A percentile compares a stretch with the other conserved stretches of the same genome.
These are phyloP conservation scores for Lordiphosa clarofinis DNA, from an alignment of 1,140 invertebrate genomes.

Conservation along the genomic window DNA sequence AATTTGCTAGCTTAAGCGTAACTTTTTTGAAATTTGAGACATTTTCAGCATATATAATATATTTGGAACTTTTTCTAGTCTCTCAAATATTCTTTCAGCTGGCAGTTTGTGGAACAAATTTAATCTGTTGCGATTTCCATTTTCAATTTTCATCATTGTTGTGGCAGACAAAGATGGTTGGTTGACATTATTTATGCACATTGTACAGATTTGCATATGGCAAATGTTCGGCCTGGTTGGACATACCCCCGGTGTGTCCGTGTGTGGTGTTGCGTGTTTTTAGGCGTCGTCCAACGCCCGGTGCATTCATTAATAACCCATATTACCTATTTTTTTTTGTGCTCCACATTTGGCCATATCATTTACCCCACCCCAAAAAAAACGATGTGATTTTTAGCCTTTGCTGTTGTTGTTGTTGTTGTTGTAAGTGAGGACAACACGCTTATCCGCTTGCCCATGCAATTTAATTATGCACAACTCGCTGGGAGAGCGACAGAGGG, in stretches of 20 bases:
- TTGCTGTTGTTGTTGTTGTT: constrained; percentile 6
- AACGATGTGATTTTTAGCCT: constrained; percentile 43
- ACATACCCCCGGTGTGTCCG: neutral
- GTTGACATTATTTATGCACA: constrained; percentile 49
- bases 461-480: constrained; percentile 49
- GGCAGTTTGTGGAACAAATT: neutral
- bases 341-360: constrained; percentile 33
- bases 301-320: constrained; percentile 45
- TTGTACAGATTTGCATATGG: constrained; percentile 49
- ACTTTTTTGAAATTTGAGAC: too few species aligned
- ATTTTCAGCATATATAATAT: too few species aligned
- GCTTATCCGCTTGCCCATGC: constrained; percentile 47
- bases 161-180: constrained; percentile 37
- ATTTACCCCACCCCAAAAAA: constrained; percentile 19
- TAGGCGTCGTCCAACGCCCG: constrained; percentile 15
- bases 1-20: too few species aligned
- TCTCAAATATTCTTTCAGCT: too few species aligned
- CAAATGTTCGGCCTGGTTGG: constrained; percentile 11
- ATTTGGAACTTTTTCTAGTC: too few species aligned
- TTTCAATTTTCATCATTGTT: constrained; percentile 20
- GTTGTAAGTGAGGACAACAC: constrained; percentile 6
- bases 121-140: constrained; percentile 20
- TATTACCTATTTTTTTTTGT: constrained; percentile 19
- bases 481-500: neutral
- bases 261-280: constrained; percentile 40